phyloP scores from a whole-genome alignment of 2,888 invertebrate genomes.

The Corythucha ciliata region DNA sequence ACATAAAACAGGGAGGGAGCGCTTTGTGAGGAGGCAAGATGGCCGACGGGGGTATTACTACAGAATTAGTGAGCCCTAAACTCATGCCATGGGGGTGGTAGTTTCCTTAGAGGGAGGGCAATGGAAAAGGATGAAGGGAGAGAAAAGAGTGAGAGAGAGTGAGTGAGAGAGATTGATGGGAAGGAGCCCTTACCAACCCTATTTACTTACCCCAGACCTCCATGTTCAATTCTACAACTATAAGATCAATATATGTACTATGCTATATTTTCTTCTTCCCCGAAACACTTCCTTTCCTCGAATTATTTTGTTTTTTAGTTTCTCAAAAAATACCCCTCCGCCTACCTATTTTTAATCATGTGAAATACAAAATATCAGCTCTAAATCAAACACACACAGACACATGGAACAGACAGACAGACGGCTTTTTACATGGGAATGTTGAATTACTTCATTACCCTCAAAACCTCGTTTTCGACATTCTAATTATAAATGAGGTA shows the following conservation, averaged over 20 bases:
- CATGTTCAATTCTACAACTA: background rate
- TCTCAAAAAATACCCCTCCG: too few relatives aligned
- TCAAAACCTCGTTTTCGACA: too few relatives aligned
- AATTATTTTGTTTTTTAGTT: too few relatives aligned
- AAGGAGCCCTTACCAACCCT: background rate
- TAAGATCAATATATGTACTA: background rate
- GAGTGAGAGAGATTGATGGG: background rate
- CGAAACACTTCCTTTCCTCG: background rate
- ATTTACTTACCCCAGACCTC: slow-evolving; percentile 4
- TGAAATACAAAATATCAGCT: too few relatives aligned
- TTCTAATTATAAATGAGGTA: too few relatives aligned
- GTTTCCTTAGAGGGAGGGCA: background rate
- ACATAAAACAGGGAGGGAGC: slow-evolving; percentile 20
- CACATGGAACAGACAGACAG: too few relatives aligned
- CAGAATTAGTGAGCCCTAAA: slow-evolving; percentile 24
- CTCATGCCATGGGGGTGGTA: slow-evolving; percentile 10
- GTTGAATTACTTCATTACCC: too few relatives aligned
- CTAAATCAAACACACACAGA: too few relatives aligned
- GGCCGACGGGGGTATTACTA: slow-evolving; percentile 24
- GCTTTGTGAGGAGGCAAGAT: slow-evolving; percentile 25
- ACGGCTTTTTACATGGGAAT: too few relatives aligned
- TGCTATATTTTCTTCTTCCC: background rate
- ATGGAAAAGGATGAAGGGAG: background rate
- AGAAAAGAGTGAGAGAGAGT: background rate
- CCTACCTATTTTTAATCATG: too few relatives aligned